Evolutionary conservation across 2,888 invertebrate species (phyloP).

Genomic region (Nomada hirtipes): DNA sequence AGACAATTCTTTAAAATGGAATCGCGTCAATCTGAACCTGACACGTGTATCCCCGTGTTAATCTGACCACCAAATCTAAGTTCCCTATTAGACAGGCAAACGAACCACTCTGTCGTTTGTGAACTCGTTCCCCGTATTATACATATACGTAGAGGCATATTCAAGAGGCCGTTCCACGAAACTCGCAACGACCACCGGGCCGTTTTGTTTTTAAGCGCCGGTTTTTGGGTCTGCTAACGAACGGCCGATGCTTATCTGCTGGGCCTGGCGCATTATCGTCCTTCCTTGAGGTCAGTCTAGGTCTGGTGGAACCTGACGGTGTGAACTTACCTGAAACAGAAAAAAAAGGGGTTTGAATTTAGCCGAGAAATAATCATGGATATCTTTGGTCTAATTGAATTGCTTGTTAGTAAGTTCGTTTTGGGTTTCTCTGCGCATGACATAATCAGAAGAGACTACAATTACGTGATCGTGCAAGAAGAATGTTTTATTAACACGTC

Average conservation of each 20-base stretch:
- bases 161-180: slow-evolving; percentile 56
- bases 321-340: slow-evolving; percentile 81
- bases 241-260: slow-evolving; percentile 76
- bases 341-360: slow-evolving; percentile 59
- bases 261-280: slow-evolving; percentile 73
- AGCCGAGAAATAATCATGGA: slow-evolving; percentile 60
- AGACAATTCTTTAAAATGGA: slow-evolving; percentile 63
- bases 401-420: slow-evolving; percentile 72
- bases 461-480: neutral
- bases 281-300: slow-evolving; percentile 71
- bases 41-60: slow-evolving; percentile 70
- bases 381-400: slow-evolving; percentile 74
- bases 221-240: slow-evolving; percentile 76
- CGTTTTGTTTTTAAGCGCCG: slow-evolving; percentile 68
- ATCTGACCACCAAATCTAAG: slow-evolving; percentile 67
- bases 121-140: slow-evolving; percentile 45
- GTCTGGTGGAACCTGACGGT: slow-evolving; percentile 53
- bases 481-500: neutral
- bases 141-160: slow-evolving; percentile 28
- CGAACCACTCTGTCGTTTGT: slow-evolving; percentile 30
- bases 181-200: slow-evolving; percentile 49
- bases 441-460: slow-evolving; percentile 16
- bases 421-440: neutral
- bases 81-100: slow-evolving; percentile 49
- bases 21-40: slow-evolving; percentile 67